phyloP scores from a whole-genome alignment of 2,797 vertebrate genomes.

The Trematomus bernacchii region DNA sequence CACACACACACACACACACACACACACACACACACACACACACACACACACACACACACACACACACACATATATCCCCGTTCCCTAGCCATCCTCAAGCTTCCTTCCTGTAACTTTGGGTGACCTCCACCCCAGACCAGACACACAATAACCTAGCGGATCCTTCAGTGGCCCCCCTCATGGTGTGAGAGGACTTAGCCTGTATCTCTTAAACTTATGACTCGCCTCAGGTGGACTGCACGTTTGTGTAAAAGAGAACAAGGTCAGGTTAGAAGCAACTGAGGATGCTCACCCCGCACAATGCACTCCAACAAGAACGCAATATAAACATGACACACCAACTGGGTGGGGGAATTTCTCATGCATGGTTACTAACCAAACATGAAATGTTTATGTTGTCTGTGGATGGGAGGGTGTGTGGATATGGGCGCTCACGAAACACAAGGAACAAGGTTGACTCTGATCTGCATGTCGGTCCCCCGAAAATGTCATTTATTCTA shows the following conservation, averaged over 20 bases:
- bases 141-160: conserved; percentile 65
- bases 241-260: conserved; percentile 31
- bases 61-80: conserved; percentile 42
- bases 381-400: conserved; percentile 81
- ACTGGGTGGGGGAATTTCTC: conserved; percentile 62
- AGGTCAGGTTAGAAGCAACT: conserved; percentile 30
- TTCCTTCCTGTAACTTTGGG: conserved; percentile 75
- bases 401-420: conserved; percentile 63
- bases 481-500: conserved; percentile 48
- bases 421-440: conserved; percentile 47
- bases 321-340: conserved; percentile 64
- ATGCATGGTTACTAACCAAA: conserved; percentile 74
- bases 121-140: conserved; percentile 74
- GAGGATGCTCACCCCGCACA: conserved; percentile 44
- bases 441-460: conserved; percentile 51
- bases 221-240: conserved; percentile 54
- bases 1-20: background rate
- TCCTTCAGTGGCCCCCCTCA: conserved; percentile 48
- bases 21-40: conserved; percentile 39
- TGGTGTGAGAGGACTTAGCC: conserved; percentile 63
- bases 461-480: conserved; percentile 53
- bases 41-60: conserved; percentile 23
- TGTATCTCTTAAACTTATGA: conserved; percentile 64
- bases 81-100: conserved; percentile 84
- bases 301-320: conserved; percentile 52